phyloP scores from a whole-genome alignment of 2,888 invertebrate species.

The Orthonevra nobilis region DNA sequence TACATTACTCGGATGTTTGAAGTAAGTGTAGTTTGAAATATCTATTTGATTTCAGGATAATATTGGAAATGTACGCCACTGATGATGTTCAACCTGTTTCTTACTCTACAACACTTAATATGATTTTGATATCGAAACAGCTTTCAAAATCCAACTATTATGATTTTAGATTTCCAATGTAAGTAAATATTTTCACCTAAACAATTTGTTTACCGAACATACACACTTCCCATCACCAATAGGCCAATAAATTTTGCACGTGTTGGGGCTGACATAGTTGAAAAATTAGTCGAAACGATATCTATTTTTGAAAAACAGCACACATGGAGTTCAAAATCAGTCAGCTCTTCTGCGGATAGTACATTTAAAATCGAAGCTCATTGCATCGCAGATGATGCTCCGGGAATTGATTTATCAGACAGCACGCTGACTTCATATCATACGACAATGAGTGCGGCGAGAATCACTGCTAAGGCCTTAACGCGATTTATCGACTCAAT shows the following conservation, averaged over 20 bases:
- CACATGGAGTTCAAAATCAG: slow-evolving; percentile 45
- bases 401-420: slow-evolving; percentile 73
- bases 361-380: slow-evolving; percentile 74
- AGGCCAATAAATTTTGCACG: slow-evolving; percentile 77
- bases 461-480: slow-evolving; percentile 76
- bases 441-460: slow-evolving; percentile 76
- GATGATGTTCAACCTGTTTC: slow-evolving; percentile 74
- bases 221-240: no score
- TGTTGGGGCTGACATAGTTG: slow-evolving; percentile 78
- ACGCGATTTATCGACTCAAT: slow-evolving; percentile 76
- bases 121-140: slow-evolving; percentile 77
- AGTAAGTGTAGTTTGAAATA: no score
- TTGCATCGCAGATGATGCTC: slow-evolving; percentile 72
- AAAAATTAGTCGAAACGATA: slow-evolving; percentile 76
- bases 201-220: no score
- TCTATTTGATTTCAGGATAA: slow-evolving; percentile 73
- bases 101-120: slow-evolving; percentile 78
- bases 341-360: slow-evolving; percentile 68
- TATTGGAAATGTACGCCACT: slow-evolving; percentile 77
- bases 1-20: no score
- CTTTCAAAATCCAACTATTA: slow-evolving; percentile 76
- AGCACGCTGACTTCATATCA: slow-evolving; percentile 76
- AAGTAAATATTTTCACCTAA: slow-evolving; percentile 63
- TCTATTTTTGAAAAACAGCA: slow-evolving; percentile 76
- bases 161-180: slow-evolving; percentile 79